phyloP scores from a whole-genome alignment of 2,888 invertebrate species.

The Petrolisthes cinctipes region DNA sequence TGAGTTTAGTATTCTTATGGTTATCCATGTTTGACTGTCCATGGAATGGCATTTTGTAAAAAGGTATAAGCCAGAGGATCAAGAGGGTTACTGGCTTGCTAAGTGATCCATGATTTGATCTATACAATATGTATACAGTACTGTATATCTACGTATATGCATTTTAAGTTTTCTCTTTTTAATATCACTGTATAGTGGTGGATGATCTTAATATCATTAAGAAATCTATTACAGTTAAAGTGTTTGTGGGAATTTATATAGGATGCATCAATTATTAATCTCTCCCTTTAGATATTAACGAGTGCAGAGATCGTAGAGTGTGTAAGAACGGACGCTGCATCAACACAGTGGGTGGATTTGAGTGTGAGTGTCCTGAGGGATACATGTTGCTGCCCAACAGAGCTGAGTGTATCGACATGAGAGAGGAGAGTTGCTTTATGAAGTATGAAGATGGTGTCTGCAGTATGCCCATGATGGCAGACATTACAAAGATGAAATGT shows the following conservation, averaged over 20 bases:
- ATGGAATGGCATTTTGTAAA: too few relatives aligned
- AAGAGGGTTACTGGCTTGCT: too few relatives aligned
- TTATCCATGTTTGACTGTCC: too few relatives aligned
- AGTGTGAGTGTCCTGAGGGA: constrained; percentile 85
- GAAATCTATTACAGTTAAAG: too few relatives aligned
- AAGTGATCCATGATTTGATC: too few relatives aligned
- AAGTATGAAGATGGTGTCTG: constrained; percentile 78
- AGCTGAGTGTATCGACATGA: constrained; percentile 86
- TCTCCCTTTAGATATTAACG: constrained; percentile 75
- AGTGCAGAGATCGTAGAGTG: constrained; percentile 77
- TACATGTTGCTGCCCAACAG: constrained; percentile 86
- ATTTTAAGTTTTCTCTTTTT: too few relatives aligned
- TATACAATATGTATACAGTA: too few relatives aligned
- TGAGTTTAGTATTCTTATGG: too few relatives aligned
- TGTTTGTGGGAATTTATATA: not conserved
- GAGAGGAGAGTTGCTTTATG: constrained; percentile 84
- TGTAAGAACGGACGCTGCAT: constrained; percentile 86
- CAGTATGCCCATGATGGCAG: constrained; percentile 79
- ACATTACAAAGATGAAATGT: constrained; percentile 83
- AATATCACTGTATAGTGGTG: not conserved
- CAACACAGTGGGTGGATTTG: constrained; percentile 86
- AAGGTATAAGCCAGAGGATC: too few relatives aligned
- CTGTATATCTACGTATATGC: too few relatives aligned
- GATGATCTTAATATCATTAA: too few relatives aligned
- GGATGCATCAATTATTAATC: not conserved